Evolutionary conservation across 1,140 invertebrate species (phyloP), one percentile per base, ranked within the genome.

Genomic region (Antheraea mylitta): DNA sequence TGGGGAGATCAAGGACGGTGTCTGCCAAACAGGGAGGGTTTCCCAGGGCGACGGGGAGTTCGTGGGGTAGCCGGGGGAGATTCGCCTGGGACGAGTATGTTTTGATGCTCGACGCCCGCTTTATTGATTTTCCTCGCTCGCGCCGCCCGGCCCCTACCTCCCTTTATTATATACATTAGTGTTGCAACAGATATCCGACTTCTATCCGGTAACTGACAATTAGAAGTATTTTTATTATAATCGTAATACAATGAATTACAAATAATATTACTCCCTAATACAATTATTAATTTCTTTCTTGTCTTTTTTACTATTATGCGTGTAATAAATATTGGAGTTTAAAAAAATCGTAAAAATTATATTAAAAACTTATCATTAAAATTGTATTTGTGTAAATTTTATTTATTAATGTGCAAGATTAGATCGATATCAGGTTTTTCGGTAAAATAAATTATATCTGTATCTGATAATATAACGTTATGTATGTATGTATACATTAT

Each of bases 1-100:
- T 79, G 79, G 88, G 88, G 80, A 87, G 84, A 92, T 92, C 90
- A 92, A 92, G 90, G 90, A 87, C 90, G 90, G 83, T 82, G 90
- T 92, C 90, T 92, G 88, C 87, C 86, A 87, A 90, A 88, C 87
- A 88, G 83, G 87, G 81, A 76, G 85, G 85, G 86, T 89, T 91
- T 91, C 87, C 87, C 88, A 86, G 87, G 87, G 87, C 83, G 87
- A 90, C 83, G 80, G 79, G 85, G 60, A 74, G 42, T 60, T 48
- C 62, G 59, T 16, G 63, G 58, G 69, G 73, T 36, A 75, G 75
- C 58, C 48, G 58, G 45, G 74, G 75, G 71, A 64, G 74, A 65
- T 69, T 58, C 64, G 68, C 77, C 70, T 76, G 76, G 82, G 70
- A 72, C 69, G 71, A 82, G 80, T 82, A 82, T 91, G 87, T 91